phyloP scores from a whole-genome alignment of 2,888 invertebrate genomes.

The Antheraea assamensis region DNA sequence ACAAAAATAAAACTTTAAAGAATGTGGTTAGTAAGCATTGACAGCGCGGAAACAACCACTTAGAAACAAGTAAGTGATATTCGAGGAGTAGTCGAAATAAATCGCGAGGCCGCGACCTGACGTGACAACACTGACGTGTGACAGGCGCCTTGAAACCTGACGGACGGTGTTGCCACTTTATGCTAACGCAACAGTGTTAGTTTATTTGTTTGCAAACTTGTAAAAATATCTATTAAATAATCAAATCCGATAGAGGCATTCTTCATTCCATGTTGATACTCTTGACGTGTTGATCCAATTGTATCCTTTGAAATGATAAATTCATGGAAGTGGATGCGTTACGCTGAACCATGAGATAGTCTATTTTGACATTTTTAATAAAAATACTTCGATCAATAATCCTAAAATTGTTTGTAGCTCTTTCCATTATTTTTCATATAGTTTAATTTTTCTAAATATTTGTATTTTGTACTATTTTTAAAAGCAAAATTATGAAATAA shows the following conservation, averaged over 20 bases:
- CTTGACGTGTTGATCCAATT: not conserved
- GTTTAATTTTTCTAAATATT: too few relatives aligned
- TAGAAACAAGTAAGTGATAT: not conserved
- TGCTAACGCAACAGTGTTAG: not conserved
- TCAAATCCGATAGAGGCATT: too few relatives aligned
- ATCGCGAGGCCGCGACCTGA: not conserved
- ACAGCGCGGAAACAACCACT: not conserved
- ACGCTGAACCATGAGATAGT: not conserved
- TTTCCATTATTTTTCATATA: not conserved
- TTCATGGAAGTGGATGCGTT: not conserved
- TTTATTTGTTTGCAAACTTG: not conserved
- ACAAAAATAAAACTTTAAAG: too few relatives aligned
- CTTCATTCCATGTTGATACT: not conserved
- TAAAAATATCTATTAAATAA: not conserved
- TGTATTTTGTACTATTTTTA: too few relatives aligned
- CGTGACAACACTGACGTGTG: constrained; percentile 1
- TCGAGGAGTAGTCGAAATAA: not conserved
- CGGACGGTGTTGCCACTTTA: not conserved
- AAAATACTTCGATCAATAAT: not conserved
- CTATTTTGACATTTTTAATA: not conserved
- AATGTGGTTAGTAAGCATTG: not conserved
- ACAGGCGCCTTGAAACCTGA: constrained; percentile 6
- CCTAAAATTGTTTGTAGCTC: not conserved
- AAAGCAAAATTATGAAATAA: not conserved
- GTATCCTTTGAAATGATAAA: not conserved